Evolutionary conservation across 1,140 invertebrate genomes (phyloP).

Genomic region (Littorina saxatilis): DNA sequence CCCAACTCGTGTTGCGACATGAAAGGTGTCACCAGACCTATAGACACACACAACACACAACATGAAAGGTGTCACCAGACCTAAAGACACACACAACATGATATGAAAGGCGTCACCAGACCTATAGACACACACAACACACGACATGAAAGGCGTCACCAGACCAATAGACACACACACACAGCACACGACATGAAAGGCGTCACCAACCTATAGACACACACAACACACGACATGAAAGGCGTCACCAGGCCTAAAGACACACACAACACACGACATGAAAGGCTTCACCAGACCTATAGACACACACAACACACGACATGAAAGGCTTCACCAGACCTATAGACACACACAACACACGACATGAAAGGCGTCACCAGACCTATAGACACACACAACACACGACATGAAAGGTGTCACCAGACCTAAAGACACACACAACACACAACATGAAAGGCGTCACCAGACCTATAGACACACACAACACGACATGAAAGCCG

Average conservation of each 20-base stretch:
- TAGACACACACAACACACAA: not conserved
- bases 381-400: slow-evolving; percentile 42
- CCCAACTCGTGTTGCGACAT: slow-evolving; percentile 58
- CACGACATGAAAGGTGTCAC: no score
- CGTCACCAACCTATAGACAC: no score
- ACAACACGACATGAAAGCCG: slow-evolving; percentile 59
- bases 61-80: not conserved
- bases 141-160: no score
- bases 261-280: no score
- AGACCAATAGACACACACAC: no score
- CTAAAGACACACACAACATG: not conserved
- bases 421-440: no score
- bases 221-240: not conserved
- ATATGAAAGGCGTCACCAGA: slow-evolving; percentile 20
- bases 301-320: no score
- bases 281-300: no score
- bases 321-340: no score
- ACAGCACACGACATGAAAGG: no score
- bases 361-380: slow-evolving; percentile 64
- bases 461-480: slow-evolving; percentile 48
- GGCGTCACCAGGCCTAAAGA: slow-evolving; percentile 17
- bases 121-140: no score
- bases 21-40: slow-evolving; percentile 36
- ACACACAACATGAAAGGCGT: slow-evolving; percentile 51
- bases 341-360: slow-evolving; percentile 16